Base-by-base conservation (phyloP, 1,140 invertebrate species). In the Coboldia fuscipes region DNA sequence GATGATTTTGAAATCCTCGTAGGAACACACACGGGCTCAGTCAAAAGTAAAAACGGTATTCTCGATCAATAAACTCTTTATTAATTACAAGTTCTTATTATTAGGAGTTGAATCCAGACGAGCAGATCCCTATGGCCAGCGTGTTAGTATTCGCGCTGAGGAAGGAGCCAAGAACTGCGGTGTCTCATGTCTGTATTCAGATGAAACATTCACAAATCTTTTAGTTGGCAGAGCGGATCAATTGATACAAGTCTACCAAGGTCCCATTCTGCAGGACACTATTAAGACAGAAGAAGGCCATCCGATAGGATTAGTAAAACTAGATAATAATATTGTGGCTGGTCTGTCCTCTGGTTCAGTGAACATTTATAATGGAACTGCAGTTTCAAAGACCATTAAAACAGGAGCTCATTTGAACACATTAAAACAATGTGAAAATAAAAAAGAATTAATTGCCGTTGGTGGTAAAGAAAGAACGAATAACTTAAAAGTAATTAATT, bases 151-250 rank as follows among this genome's bases (percentile, higher is more conserved):
- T n/a, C n/a, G n/a, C n/a, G n/a, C n/a, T n/a, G n/a, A n/a, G n/a
- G n/a, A n/a, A n/a, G n/a, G n/a, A 20, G 50, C 60, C 32, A 66
- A 66, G 41, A 57, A 61, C 20, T 63, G 65, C 2, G 41, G 53
- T 0, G 54, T 90, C 15, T 73, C 69, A 1, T 56, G 64, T 2
- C 58, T 88, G 49, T 60, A 60, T 8, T 88, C 79, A 74, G 66
- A 61, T 2, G 65, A 75, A 43, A 55, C 71, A 10, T 65, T 77
- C 43, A 65, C 61, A 24, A 66, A 81, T 44, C 63, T 83, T 41
- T 43, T 84, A 6, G 50, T 82, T 5, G 80, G 56, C 2, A 38
- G 52, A 1, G 44, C 36, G 0, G 45, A 53, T 30, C 39, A 41
- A 14, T 20, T 35, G 39, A 51, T 42, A 0, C 43, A 52, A 30